phyloP scores from a whole-genome alignment of 2,113 vertebrate species.

The Benitochromis conjunctus region DNA sequence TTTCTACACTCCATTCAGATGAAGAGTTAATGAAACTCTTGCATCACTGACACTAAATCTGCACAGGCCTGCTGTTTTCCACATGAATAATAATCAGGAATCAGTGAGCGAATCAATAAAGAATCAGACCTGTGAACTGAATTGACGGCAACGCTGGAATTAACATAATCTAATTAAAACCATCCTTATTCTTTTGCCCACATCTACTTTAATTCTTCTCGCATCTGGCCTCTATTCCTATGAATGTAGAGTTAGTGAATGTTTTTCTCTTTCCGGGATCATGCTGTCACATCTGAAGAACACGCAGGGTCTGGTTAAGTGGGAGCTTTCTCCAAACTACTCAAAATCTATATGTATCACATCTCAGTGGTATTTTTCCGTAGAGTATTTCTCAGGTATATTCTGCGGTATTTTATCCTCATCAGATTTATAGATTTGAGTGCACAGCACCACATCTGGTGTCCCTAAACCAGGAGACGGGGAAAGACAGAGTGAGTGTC shows the following conservation, averaged over 20 bases:
- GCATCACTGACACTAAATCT: background rate
- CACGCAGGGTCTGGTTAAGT: background rate
- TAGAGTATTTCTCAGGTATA: background rate
- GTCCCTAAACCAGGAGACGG: background rate
- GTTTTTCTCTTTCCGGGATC: background rate
- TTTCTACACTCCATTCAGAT: background rate
- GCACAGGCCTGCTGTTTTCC: background rate
- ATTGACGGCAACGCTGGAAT: background rate
- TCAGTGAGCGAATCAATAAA: background rate
- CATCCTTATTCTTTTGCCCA: background rate
- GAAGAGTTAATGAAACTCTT: background rate
- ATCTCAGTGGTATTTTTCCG: background rate
- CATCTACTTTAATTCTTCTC: background rate
- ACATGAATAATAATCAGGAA: background rate
- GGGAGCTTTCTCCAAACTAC: background rate
- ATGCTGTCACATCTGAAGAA: background rate
- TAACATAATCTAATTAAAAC: background rate
- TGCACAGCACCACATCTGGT: background rate
- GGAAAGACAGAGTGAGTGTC: background rate
- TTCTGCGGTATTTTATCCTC: background rate
- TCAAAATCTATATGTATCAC: background rate
- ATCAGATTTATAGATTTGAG: background rate
- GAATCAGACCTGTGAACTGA: background rate
- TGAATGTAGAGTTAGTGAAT: background rate
- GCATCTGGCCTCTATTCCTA: background rate